These are phyloP conservation scores for Mycteria americana DNA, from an alignment of 2,797 vertebrate genomes.

Conservation along the genomic window DNA sequence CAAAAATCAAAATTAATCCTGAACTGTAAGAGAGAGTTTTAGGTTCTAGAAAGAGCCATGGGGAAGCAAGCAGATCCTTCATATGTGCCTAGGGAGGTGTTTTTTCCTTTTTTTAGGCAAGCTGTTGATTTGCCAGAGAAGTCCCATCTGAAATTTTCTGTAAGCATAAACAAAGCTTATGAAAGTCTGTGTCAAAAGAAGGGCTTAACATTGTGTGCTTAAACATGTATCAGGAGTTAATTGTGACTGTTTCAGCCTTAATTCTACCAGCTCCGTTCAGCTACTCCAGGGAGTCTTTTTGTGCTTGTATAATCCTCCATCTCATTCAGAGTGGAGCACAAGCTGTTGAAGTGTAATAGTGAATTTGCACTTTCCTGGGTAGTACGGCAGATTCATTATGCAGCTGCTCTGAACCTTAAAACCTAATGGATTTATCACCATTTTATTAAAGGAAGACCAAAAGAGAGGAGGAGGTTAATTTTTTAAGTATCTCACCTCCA, in stretches of 20 bases:
- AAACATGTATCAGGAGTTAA: neutral
- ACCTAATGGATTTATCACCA: constrained; percentile 9
- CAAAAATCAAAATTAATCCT: neutral
- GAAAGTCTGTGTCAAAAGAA: neutral
- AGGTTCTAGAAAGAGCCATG: neutral
- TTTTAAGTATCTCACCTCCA: neutral
- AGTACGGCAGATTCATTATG: neutral
- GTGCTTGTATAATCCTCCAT: neutral
- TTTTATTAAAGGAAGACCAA: constrained; percentile 21
- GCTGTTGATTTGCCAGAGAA: neutral
- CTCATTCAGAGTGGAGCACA: constrained; percentile 5
- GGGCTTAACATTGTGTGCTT: neutral
- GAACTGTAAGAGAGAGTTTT: neutral
- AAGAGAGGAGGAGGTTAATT: constrained; percentile 6
- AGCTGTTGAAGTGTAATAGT: neutral
- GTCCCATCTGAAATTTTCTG: neutral
- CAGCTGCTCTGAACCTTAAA: constrained; percentile 28
- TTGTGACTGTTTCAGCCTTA: neutral
- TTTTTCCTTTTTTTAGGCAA: neutral
- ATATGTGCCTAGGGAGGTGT: neutral
- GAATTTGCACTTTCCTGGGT: neutral
- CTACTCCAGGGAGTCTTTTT: constrained; percentile 1
- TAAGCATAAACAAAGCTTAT: neutral
- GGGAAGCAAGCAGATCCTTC: neutral
- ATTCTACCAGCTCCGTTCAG: neutral